Evolutionary conservation across 2,888 invertebrate species (phyloP), one percentile per base, ranked within the genome.

Genomic region (Merodon equestris): DNA sequence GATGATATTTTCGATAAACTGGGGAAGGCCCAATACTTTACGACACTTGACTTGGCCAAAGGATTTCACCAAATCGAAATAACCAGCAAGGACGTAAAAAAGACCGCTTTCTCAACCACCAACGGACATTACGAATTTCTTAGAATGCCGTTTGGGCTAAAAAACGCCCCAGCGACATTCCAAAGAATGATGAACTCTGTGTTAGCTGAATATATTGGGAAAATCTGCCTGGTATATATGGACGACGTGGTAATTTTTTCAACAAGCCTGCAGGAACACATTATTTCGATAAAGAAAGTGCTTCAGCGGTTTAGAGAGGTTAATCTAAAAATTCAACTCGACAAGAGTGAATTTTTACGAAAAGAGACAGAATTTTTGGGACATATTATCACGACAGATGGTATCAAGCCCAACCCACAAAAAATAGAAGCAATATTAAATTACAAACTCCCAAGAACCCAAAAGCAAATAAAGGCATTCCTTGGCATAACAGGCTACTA

Each of bases 331-430:
- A 12, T 82, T 0, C 82, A 82, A 48, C 12, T 81, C 1, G 71
- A 74, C 44, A 82, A 82, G 50, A 56, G 54, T 13, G 48, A 50
- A 9, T 81, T 67, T 53, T 17, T 56, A 1, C 36, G 19, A 42
- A 45, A 45, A 67, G 14, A 57, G 56, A 67, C 83, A 0, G 71
- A 77, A 10, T 84, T 74, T 42, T 45, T 85, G 1, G 84, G 84
- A 1, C 47, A 47, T 17, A 17, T 47, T 9, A 1, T 47, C 3
- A 17, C 47, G 1, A 9, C 13, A n/a, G n/a, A 9, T 1, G 42
- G 13, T 17, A 10, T 47, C 1, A 47, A 47, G 9, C 47, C 47
- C 2, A 47, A 17, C 17, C 17, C 17, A 7, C 2, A 27, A 4
- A 27, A 27, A 7, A 27, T 27, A 2, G 27, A 2, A 27, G 27